Evolutionary conservation across 2,797 vertebrate species (phyloP).

Genomic region (Clamator glandarius): DNA sequence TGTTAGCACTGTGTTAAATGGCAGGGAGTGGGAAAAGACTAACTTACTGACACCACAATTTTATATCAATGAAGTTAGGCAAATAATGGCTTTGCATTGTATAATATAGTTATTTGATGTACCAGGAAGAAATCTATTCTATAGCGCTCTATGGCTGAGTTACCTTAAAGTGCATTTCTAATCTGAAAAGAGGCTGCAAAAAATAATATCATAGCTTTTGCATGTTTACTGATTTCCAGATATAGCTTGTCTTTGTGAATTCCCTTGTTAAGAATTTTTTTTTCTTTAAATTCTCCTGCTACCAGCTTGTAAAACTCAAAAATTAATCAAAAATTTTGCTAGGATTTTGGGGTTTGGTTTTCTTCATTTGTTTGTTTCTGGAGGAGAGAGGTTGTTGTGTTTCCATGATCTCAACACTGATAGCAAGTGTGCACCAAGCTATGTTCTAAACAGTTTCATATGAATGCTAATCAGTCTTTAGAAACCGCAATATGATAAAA

Average conservation of each 20-base stretch:
- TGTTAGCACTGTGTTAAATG: neutral
- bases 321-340: neutral
- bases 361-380: neutral
- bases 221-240: neutral
- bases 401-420: neutral
- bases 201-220: neutral
- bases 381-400: accelerated
- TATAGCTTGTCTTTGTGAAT: neutral
- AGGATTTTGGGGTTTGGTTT: accelerated
- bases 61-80: neutral
- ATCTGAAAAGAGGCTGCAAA: neutral
- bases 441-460: neutral
- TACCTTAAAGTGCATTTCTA: neutral
- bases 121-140: neutral
- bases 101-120: neutral
- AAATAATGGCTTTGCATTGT: neutral
- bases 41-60: neutral
- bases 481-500: neutral
- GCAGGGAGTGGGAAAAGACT: neutral
- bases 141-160: neutral
- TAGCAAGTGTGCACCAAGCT: neutral
- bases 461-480: neutral
- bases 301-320: neutral
- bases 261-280: neutral
- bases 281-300: neutral